Conservation (phyloP, 2,888 invertebrate genomes). For the Oligia strigilis region DNA sequence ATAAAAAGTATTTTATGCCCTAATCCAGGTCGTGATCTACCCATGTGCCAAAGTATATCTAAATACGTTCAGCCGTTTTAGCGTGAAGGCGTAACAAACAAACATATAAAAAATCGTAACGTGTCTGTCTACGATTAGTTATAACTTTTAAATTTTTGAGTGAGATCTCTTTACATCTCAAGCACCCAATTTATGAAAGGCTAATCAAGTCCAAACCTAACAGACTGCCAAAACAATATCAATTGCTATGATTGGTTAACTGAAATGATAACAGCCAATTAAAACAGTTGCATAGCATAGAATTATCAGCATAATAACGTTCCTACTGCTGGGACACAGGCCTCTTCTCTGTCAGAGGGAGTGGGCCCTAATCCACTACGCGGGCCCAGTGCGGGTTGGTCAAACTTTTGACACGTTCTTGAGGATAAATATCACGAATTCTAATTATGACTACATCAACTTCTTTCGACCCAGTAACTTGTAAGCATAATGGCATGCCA, state of each 20-base stretch:
- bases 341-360: not conserved
- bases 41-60: not conserved
- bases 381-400: not conserved
- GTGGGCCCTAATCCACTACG: not conserved
- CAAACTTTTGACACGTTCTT: not conserved
- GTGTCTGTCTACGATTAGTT: not conserved
- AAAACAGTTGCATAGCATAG: not conserved
- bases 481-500: slow-evolving; percentile 44
- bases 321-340: not conserved
- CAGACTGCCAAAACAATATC: not conserved
- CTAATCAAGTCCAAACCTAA: not conserved
- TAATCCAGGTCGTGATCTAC: not conserved
- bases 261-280: not conserved
- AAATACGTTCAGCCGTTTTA: not conserved
- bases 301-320: no score
- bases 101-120: no score
- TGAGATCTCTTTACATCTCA: no score
- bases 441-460: slow-evolving; percentile 24
- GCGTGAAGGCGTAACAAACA: not conserved
- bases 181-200: not conserved
- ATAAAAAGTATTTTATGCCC: no score
- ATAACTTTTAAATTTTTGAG: not conserved
- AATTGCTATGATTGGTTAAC: not conserved
- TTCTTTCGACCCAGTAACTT: slow-evolving; percentile 36
- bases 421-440: not conserved